Base-by-base conservation (phyloP, 2,797 vertebrate genomes). In the Myotis vivesi region DNA sequence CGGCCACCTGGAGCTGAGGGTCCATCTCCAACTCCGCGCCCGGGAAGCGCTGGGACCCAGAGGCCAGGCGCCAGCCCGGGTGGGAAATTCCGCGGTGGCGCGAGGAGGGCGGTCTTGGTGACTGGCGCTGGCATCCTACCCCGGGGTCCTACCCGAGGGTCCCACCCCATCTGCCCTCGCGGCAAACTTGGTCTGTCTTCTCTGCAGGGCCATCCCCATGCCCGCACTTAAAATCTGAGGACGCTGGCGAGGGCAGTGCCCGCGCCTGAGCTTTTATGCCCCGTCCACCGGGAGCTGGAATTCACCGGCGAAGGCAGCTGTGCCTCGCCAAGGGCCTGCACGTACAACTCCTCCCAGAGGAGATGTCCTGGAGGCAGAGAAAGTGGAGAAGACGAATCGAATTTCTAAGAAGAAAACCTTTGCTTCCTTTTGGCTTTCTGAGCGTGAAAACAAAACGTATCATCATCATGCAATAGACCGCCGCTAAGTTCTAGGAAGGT, bases 391-490 rank as follows among this genome's bases (percentile, higher is more conserved):
- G 89, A 83, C 82, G 76, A 91, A 94, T 92, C 44, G 90, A 96
- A 94, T 94, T 95, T 91, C 94, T 83, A 87, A 90, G 95, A 76
- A 92, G 71, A 94, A 96, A 95, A 90, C 59, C 57, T 94, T 94
- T 82, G 86, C 80, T 96, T 94, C 83, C 81, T 93, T 96, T 94
- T 80, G 57, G 93, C 94, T 96, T 95, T 96, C 81, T 88, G 66
- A 93, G 84, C 13, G 28, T 84, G 89, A 1, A 55, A 73, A 79
- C 80, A 55, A 72, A 82, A 91, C 88, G 36, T 69, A 85, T 46
- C 72, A 75, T 53, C 89, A 15, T 49, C 84, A 22, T 71, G 66
- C 71, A 77, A 44, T 41, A 55, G 84, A 84, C 41, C 86, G 73
- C 62, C 66, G 82, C 82, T 71, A 55, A 92, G 96, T 93, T 87